Percentiles rank a stretch among this genome's conserved stretches.
phyloP scores from a whole-genome alignment of 2,113 vertebrate genomes.

The Microcebus lehilahytsara region DNA sequence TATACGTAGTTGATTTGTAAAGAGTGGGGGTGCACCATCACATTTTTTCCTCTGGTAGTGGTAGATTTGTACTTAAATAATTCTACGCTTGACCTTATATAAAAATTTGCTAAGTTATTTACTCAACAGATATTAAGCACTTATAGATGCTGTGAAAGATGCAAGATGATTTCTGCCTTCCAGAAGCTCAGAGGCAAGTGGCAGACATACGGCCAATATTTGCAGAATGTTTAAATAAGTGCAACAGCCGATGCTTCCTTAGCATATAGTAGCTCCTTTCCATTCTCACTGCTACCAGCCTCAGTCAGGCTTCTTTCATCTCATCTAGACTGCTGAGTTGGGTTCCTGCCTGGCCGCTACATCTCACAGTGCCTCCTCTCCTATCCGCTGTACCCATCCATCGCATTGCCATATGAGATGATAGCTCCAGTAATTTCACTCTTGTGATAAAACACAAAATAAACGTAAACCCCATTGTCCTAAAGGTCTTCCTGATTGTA shows the following conservation, averaged over 20 bases:
- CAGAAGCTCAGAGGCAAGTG: neutral
- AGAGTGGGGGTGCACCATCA: neutral
- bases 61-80: neutral
- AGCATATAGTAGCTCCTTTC: neutral
- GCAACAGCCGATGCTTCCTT: neutral
- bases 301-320: neutral
- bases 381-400: neutral
- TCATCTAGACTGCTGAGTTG: neutral
- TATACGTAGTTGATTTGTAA: neutral
- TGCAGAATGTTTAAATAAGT: neutral
- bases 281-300: neutral
- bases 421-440: neutral
- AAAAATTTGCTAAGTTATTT: neutral
- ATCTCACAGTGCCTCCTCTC: neutral
- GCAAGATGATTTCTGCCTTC: neutral
- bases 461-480: neutral
- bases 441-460: neutral
- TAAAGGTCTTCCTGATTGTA: neutral
- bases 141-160: neutral
- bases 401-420: no score
- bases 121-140: neutral
- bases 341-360: neutral
- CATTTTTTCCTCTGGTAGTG: neutral
- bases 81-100: neutral
- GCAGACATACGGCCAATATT: neutral